Conservation (phyloP, 1,140 invertebrate species). For the Lepidurus apus region DNA sequence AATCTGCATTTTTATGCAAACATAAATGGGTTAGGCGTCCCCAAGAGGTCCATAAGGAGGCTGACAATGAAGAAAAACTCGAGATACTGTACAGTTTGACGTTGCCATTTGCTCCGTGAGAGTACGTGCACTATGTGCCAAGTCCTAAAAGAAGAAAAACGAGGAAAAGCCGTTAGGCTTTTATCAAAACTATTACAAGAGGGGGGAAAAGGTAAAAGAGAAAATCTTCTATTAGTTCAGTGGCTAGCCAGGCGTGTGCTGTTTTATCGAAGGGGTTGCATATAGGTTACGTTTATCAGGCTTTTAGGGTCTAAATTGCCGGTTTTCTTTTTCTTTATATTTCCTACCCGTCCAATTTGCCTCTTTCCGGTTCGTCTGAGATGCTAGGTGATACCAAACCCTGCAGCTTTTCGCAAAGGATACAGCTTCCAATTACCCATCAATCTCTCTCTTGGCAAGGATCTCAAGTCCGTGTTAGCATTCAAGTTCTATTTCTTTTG, state of each 20-base stretch:
- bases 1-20: conserved; percentile 15
- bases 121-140: not conserved
- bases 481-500: not conserved
- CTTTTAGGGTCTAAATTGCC: not conserved
- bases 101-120: not conserved
- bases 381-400: not conserved
- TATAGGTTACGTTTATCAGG: not conserved
- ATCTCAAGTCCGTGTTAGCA: not conserved
- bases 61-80: not conserved
- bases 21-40: not conserved
- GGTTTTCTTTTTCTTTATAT: not conserved
- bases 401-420: not conserved
- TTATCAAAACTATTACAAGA: not conserved
- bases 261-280: not conserved
- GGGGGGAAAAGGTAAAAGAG: not conserved
- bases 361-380: not conserved
- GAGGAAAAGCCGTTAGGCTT: not conserved
- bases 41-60: not conserved
- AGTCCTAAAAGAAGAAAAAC: not conserved
- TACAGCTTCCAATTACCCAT: conserved; percentile 2
- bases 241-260: not conserved
- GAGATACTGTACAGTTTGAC: not conserved
- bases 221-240: not conserved
- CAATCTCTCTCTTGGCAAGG: not conserved
- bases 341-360: not conserved